These are phyloP conservation scores for Toxonevra muliebris DNA, from an alignment of 2,888 invertebrate species.

Conservation along the genomic window DNA sequence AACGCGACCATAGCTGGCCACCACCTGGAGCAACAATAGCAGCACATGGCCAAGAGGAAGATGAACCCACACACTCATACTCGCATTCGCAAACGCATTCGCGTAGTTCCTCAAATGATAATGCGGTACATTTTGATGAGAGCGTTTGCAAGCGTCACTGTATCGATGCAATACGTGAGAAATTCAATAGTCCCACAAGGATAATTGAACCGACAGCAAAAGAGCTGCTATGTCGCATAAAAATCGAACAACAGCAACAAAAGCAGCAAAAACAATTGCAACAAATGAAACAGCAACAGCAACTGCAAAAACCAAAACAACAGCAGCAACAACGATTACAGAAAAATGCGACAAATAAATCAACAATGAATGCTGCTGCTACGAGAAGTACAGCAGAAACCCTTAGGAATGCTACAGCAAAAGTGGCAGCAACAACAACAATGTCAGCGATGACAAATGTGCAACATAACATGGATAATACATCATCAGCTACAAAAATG, in stretches of 20 bases:
- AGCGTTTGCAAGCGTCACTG: slow-evolving; percentile 52
- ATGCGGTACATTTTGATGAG: slow-evolving; percentile 50
- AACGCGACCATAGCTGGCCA: slow-evolving; percentile 63
- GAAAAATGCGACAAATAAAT: slow-evolving; percentile 36
- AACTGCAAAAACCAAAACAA: slow-evolving; percentile 34
- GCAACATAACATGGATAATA: slow-evolving; percentile 27
- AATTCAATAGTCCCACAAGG: slow-evolving; percentile 57
- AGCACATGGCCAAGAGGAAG: slow-evolving; percentile 10
- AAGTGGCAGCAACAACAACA: not conserved
- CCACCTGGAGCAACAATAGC: slow-evolving; percentile 44
- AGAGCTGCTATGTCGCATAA: slow-evolving; percentile 35
- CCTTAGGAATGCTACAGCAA: too few species aligned
- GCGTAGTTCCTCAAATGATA: slow-evolving; percentile 24
- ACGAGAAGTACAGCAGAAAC: not conserved
- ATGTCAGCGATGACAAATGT: slow-evolving; percentile 17
- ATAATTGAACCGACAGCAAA: slow-evolving; percentile 47
- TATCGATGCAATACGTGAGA: slow-evolving; percentile 57
- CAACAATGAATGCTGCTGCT: slow-evolving; percentile 21
- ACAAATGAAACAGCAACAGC: too few species aligned
- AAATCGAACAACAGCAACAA: slow-evolving; percentile 35
- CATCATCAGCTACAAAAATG: slow-evolving; percentile 7
- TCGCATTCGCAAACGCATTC: slow-evolving; percentile 18
- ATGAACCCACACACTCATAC: not conserved
- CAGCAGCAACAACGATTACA: slow-evolving; percentile 1
- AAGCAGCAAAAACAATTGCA: slow-evolving; percentile 7